Percentiles rank a stretch among this genome's conserved stretches.
These are phyloP conservation scores for Galemys pyrenaicus DNA, from an alignment of 2,113 vertebrate genomes.

Conservation along the genomic window DNA sequence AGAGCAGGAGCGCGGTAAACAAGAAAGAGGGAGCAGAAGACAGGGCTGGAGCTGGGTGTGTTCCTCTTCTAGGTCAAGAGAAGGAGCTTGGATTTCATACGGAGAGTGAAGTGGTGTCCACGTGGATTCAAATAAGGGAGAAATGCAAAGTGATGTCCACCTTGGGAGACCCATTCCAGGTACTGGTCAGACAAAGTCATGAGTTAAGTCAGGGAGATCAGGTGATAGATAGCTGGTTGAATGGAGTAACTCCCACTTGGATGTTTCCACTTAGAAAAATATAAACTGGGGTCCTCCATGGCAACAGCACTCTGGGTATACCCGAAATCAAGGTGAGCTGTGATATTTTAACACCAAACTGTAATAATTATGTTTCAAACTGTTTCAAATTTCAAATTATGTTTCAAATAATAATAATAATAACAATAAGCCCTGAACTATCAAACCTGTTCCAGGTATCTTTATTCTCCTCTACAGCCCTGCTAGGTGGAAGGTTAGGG, in stretches of 20 bases:
- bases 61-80: not conserved
- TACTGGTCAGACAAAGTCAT: not conserved
- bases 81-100: not conserved
- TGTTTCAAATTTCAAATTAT: too few relatives aligned
- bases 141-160: too few relatives aligned
- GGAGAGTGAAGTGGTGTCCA: not conserved
- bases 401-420: too few relatives aligned
- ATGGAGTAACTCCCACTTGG: not conserved
- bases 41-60: not conserved
- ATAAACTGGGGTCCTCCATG: not conserved
- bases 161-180: not conserved
- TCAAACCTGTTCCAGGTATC: not conserved
- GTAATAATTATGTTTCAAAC: too few relatives aligned
- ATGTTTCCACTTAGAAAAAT: not conserved
- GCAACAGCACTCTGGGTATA: not conserved
- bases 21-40: not conserved
- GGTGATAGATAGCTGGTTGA: not conserved
- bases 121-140: not conserved
- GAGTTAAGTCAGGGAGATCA: not conserved
- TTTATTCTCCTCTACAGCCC: not conserved
- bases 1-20: not conserved
- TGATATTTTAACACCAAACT: too few relatives aligned
- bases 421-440: too few relatives aligned
- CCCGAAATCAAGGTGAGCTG: not conserved
- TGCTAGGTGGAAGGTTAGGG: not conserved